These are phyloP conservation scores for Galeopterus variegatus DNA, from an alignment of 2,113 vertebrate genomes.

Conservation along the genomic window DNA sequence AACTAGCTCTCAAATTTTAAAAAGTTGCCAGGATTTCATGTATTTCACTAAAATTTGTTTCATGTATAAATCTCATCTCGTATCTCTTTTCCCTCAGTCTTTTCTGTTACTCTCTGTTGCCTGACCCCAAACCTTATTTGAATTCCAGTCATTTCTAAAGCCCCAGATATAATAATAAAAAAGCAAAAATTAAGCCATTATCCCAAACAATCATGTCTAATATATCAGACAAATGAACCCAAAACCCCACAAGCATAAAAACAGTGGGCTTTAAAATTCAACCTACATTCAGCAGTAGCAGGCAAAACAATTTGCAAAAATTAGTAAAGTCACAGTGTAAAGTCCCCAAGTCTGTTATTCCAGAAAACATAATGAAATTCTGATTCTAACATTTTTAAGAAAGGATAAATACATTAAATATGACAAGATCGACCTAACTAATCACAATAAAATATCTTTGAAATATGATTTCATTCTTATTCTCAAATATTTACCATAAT, in stretches of 20 bases:
- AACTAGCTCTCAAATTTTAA: neutral
- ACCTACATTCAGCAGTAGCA: neutral
- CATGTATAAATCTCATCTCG: neutral
- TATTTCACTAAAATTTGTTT: neutral
- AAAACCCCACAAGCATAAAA: conserved; percentile 17
- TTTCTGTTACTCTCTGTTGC: neutral
- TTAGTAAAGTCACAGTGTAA: conserved; percentile 21
- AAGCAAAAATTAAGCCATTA: conserved; percentile 71
- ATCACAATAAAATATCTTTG: neutral
- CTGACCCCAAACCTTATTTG: neutral
- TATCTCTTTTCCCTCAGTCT: neutral
- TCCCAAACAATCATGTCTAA: conserved; percentile 42
- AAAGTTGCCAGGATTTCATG: neutral
- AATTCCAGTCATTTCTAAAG: conserved; percentile 43
- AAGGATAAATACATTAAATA: neutral
- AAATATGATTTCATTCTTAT: conserved; percentile 67
- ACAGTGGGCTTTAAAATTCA: neutral
- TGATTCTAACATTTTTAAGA: conserved; percentile 54
- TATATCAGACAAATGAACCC: neutral
- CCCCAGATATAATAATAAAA: conserved; percentile 8
- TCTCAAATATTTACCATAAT: conserved; percentile 71
- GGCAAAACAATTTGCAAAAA: neutral
- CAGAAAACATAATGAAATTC: conserved; percentile 47
- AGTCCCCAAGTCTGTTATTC: conserved; percentile 63
- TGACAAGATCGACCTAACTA: neutral